Conservation (phyloP, 2,888 invertebrate species). For the Trisateles emortualis region DNA sequence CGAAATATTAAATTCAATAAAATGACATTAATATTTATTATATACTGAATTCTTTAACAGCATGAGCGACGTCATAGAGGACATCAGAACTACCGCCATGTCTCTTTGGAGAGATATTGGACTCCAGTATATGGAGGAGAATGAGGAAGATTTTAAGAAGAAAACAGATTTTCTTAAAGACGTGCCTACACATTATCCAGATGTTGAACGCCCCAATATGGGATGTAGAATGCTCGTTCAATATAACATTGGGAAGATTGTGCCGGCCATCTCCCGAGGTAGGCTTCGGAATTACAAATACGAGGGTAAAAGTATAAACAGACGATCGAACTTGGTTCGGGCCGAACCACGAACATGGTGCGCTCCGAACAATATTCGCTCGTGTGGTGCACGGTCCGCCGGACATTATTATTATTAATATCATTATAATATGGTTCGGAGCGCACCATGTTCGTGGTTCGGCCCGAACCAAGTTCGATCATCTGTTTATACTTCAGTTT, state of each 20-base stretch:
- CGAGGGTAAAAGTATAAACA: too few species aligned
- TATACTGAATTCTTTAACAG: conserved; percentile 77
- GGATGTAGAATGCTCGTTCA: conserved; percentile 94
- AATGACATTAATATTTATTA: too few species aligned
- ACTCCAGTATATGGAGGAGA: conserved; percentile 93
- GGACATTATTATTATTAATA: too few species aligned
- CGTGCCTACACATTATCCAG: conserved; percentile 91
- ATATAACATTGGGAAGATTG: conserved; percentile 91
- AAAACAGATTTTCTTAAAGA: conserved; percentile 91
- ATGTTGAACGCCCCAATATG: conserved; percentile 92
- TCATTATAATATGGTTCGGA: too few species aligned
- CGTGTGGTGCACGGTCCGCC: too few species aligned
- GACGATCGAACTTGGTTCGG: too few species aligned
- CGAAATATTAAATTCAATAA: too few species aligned
- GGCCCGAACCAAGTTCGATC: too few species aligned
- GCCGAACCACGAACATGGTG: too few species aligned
- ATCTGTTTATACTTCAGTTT: too few species aligned
- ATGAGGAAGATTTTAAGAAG: conserved; percentile 95
- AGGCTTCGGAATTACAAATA: conserved; percentile 5
- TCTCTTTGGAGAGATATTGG: conserved; percentile 92
- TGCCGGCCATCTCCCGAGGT: conserved; percentile 89
- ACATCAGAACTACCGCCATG: conserved; percentile 88
- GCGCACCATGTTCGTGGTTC: too few species aligned
- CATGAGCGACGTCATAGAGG: conserved; percentile 92
- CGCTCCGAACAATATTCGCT: too few species aligned